Percentiles rank a stretch among this genome's conserved stretches.
These are phyloP conservation scores for Halcyon leucocephala DNA, from an alignment of 2,797 vertebrate species.

Conservation along the genomic window DNA sequence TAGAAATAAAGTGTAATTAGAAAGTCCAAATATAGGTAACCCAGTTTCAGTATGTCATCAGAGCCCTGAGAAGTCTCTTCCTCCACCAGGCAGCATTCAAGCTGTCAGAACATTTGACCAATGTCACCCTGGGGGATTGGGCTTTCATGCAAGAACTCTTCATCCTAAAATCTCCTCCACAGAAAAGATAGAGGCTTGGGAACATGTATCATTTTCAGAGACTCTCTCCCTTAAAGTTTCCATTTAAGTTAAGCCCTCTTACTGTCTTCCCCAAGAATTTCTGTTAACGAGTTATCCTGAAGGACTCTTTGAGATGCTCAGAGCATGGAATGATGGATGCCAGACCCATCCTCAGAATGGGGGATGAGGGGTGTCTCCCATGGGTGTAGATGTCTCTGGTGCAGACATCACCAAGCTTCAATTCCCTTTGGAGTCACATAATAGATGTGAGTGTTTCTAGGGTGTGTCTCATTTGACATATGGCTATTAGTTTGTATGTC, in stretches of 20 bases:
- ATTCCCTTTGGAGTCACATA: not conserved
- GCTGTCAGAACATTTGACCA: not conserved
- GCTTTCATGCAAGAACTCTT: not conserved
- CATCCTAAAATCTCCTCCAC: not conserved
- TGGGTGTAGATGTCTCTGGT: not conserved
- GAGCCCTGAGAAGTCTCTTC: not conserved
- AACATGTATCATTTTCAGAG: not conserved
- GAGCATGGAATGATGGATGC: not conserved
- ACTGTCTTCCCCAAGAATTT: not conserved
- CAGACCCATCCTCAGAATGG: not conserved
- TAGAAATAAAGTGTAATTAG: not conserved
- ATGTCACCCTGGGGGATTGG: not conserved
- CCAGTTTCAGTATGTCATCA: not conserved
- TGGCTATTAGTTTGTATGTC: not conserved
- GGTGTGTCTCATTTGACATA: fast-evolving
- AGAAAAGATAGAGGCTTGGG: not conserved
- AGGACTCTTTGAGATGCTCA: not conserved
- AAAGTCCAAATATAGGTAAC: not conserved
- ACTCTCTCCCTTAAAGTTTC: not conserved
- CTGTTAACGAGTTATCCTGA: not conserved
- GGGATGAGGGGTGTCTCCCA: fast-evolving
- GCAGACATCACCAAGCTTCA: not conserved
- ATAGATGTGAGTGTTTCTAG: not conserved
- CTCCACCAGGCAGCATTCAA: not conserved
- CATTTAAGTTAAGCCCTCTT: not conserved